phyloP scores from a whole-genome alignment of 2,797 vertebrate species.

The Rallus crepitans region DNA sequence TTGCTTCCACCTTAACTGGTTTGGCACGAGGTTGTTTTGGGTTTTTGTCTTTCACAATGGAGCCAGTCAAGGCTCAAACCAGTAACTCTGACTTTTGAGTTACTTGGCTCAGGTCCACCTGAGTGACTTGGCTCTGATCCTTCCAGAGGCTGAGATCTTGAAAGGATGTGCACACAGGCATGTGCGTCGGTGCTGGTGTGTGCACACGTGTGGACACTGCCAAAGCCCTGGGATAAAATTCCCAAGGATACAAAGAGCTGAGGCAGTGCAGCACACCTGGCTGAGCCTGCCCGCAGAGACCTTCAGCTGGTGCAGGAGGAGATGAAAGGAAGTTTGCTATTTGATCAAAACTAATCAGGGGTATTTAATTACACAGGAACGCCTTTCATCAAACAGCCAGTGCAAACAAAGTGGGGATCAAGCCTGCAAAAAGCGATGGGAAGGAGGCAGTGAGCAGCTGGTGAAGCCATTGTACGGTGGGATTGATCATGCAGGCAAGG shows the following conservation, averaged over 20 bases:
- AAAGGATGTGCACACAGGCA: neutral
- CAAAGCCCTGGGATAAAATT: neutral
- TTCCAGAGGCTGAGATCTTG: neutral
- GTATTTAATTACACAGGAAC: constrained; percentile 76
- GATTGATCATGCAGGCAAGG: neutral
- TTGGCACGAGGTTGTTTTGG: neutral
- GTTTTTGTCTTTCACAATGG: neutral
- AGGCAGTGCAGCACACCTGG: constrained; percentile 12
- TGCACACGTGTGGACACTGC: neutral
- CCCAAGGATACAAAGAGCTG: neutral
- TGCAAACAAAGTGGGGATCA: constrained; percentile 47
- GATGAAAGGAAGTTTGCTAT: constrained; percentile 61
- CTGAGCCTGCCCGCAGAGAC: neutral
- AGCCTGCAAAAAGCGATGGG: neutral
- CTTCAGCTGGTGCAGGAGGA: neutral
- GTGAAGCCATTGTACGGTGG: neutral
- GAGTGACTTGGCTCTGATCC: neutral
- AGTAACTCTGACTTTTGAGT: neutral
- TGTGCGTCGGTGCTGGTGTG: neutral
- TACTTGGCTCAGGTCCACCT: neutral
- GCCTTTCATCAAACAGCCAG: constrained; percentile 74
- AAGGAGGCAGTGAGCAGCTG: neutral
- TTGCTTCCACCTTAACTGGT: neutral
- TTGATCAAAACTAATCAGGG: constrained; percentile 76
- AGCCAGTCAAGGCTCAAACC: constrained; percentile 21